Base-by-base conservation (phyloP, 2,797 vertebrate genomes). In the Gymnothorax reevesii region DNA sequence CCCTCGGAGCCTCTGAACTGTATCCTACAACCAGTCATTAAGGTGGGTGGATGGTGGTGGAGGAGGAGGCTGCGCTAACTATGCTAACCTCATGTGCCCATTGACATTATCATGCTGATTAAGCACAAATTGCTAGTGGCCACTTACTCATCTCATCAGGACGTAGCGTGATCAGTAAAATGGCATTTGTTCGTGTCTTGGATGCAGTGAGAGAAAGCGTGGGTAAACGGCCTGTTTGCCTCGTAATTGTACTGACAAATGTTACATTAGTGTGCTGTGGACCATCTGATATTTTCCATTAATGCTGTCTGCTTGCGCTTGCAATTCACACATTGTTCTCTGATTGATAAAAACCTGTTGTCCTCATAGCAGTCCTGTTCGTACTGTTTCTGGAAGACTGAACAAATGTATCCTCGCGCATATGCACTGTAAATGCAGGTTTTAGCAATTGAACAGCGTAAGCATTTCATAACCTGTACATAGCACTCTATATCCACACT, bases 81-180 rank as follows among this genome's bases (percentile, higher is more conserved):
- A 86, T n/a, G 22, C 62, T 66, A 66, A 66, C 88, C 88, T 90
- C 91, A 94, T 95, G 92, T 94, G 89, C 85, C 92, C 86, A 88
- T 79, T 95, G 93, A 94, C 91, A 95, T 96, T 94, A 93, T 82
- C 91, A 77, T 84, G 62, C 85, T 84, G 86, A 94, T 94, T 93
- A 91, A 90, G 86, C 88, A 91, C 83, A 87, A 91, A 86, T 88
- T 82, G 87, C 13, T 6, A 85, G 52, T 71, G 69, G 59, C 73
- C 8, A 86, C 9, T 27, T 91, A 42, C 12, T 3, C 33, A 2
- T 79, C 75, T 20, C 54, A 79, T 79, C 7, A 79, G 75, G 17
- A 49, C 17, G 49, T 54, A 33, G 75, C n/a, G 49, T 77, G 22
- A 7, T n/a, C 2, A 17, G 64, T 25, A n/a, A n/a, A n/a, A n/a